Conservation (phyloP, 2,113 vertebrate genomes). For the Coptodon rendalli region DNA sequence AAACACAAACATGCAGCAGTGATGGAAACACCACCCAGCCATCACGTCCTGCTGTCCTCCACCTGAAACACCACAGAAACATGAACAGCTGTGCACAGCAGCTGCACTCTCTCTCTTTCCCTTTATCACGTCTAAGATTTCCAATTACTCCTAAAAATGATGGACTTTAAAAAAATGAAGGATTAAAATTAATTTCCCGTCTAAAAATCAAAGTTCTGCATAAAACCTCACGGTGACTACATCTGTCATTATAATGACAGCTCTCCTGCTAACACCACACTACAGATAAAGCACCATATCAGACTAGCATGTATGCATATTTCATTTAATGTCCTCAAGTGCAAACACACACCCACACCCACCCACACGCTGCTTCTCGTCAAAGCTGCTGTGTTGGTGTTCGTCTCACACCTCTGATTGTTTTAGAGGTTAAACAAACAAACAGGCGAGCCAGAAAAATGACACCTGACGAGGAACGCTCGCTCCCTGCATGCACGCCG, state of each 20-base stretch:
- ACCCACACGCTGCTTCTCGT: fast-evolving
- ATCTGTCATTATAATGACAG: neutral
- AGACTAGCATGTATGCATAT: neutral
- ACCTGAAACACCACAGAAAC: neutral
- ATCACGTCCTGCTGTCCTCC: neutral
- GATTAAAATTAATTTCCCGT: neutral
- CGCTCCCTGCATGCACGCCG: neutral
- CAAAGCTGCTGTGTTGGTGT: neutral
- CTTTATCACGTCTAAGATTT: fast-evolving
- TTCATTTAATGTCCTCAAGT: neutral
- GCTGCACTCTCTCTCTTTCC: fast-evolving
- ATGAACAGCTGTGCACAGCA: neutral
- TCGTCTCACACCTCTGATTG: neutral
- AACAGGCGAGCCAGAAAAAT: neutral
- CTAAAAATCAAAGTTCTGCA: neutral
- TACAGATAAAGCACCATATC: neutral
- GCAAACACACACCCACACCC: neutral
- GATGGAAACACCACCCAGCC: neutral
- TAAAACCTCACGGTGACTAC: fast-evolving
- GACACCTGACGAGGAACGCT: slow-evolving; percentile 4
- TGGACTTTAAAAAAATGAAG: neutral
- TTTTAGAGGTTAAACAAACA: neutral
- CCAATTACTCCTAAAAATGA: neutral
- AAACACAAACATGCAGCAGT: fast-evolving
- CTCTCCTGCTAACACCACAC: neutral